Percentiles rank a stretch among this genome's conserved stretches.
phyloP scores from a whole-genome alignment of 2,113 vertebrate species.

The Hassar affinis region DNA sequence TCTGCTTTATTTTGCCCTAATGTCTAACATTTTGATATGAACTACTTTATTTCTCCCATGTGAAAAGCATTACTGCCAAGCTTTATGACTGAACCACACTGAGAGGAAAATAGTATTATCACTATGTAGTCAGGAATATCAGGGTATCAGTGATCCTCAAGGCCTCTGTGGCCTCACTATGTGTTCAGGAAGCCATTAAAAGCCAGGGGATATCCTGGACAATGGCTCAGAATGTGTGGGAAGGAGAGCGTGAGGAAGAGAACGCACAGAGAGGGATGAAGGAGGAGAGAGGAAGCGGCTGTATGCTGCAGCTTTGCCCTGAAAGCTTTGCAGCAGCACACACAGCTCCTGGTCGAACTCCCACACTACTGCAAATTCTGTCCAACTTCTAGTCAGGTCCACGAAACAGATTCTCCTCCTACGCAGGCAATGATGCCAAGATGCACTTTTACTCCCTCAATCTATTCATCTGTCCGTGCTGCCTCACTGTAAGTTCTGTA shows the following conservation, averaged over 20 bases:
- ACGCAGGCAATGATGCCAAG: constrained; percentile 42
- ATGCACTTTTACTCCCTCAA: constrained; percentile 49
- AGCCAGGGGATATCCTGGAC: constrained; percentile 79
- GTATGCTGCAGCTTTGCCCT: constrained; percentile 61
- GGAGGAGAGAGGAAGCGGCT: constrained; percentile 52
- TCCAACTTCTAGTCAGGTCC: constrained; percentile 30
- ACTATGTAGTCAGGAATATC: neutral
- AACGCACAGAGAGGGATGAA: constrained; percentile 42
- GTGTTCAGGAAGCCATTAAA: constrained; percentile 81
- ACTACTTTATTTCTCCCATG: neutral
- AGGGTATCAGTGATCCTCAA: neutral
- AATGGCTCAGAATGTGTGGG: constrained; percentile 64
- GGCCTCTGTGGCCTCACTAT: constrained; percentile 64
- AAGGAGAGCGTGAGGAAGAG: constrained; percentile 54
- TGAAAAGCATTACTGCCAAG: neutral
- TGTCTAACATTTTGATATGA: neutral
- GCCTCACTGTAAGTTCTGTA: neutral
- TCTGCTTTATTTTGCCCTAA: neutral
- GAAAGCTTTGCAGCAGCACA: constrained; percentile 30
- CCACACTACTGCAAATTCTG: constrained; percentile 30
- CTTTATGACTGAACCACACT: neutral
- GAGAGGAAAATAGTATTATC: neutral
- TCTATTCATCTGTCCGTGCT: constrained; percentile 44
- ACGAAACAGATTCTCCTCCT: constrained; percentile 47
- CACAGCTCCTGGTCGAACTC: constrained; percentile 44